Evolutionary conservation across 2,888 invertebrate species (phyloP).

Genomic region (Polydrusus cervinus): DNA sequence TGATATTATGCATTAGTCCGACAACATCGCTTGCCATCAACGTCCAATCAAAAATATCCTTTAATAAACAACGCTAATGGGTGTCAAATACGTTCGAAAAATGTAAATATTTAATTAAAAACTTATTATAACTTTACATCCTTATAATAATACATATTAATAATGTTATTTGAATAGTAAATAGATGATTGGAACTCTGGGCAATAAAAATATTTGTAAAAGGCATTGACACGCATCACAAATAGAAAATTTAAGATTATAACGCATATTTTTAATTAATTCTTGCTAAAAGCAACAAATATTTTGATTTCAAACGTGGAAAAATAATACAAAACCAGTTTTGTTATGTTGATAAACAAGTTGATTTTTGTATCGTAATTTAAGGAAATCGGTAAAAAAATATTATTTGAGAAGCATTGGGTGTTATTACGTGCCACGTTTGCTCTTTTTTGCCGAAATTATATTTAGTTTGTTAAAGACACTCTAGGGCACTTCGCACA

Average conservation of each 20-base stretch:
- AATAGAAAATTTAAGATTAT: no score
- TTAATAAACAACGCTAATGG: background rate
- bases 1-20: background rate
- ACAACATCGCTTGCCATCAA: background rate
- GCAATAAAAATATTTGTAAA: background rate
- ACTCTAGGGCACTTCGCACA: no score
- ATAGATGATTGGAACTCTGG: no score
- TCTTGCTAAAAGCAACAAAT: background rate
- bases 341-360: no score
- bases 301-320: no score
- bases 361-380: no score
- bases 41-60: background rate
- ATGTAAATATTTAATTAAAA: constrained; percentile 1
- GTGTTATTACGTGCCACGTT: no score
- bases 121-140: background rate
- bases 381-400: no score
- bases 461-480: no score
- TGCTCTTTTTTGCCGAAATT: no score
- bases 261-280: background rate
- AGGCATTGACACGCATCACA: background rate
- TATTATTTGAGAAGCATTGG: no score
- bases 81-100: background rate
- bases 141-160: background rate
- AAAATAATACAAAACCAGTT: no score
- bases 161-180: background rate